These are phyloP conservation scores for Toxotes jaculatrix DNA, from an alignment of 2,113 vertebrate species.

Conservation along the genomic window DNA sequence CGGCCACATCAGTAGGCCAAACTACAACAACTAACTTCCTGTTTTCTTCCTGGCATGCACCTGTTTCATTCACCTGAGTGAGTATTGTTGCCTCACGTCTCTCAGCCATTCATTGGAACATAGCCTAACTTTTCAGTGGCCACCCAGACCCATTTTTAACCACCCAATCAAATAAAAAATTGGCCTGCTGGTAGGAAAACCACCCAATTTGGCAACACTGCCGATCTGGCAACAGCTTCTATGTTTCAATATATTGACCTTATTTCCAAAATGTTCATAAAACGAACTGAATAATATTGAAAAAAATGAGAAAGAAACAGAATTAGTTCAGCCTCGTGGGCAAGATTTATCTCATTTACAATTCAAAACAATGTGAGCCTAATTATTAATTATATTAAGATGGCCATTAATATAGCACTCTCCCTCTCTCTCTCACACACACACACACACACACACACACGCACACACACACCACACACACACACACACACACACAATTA, in stretches of 20 bases:
- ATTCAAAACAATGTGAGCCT: slow-evolving; percentile 35
- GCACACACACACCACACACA: not conserved
- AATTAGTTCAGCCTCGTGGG: not conserved
- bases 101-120: not conserved
- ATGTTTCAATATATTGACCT: not conserved
- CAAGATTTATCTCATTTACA: slow-evolving; percentile 14
- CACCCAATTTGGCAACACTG: not conserved
- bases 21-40: not conserved
- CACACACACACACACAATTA: slow-evolving; percentile 31
- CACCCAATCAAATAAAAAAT: not conserved
- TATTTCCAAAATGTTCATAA: slow-evolving; percentile 1
- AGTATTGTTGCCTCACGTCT: not conserved
- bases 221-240: slow-evolving; percentile 1
- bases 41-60: not conserved
- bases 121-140: not conserved
- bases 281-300: not conserved
- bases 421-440: not conserved
- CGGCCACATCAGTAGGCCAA: not conserved
- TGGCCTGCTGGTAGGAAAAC: not conserved
- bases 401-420: slow-evolving; percentile 27
- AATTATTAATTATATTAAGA: slow-evolving; percentile 45
- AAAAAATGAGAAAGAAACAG: not conserved
- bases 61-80: not conserved
- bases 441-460: not conserved
- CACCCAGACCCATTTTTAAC: not conserved